Conservation (phyloP, 2,888 invertebrate genomes). For the Papilio protenor region DNA sequence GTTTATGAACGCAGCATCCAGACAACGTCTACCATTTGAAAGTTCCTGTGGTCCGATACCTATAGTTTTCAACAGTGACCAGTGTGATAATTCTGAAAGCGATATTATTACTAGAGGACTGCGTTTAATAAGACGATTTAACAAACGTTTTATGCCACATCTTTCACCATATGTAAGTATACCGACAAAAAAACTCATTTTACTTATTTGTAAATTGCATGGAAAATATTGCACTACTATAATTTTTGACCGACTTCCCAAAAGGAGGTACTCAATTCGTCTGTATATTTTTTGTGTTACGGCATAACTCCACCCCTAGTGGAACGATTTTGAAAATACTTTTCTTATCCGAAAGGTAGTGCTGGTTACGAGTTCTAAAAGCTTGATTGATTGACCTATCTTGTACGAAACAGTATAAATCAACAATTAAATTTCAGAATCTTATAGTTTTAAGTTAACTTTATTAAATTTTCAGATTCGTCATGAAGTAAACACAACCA, state of each 20-base stretch:
- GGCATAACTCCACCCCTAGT: too few relatives aligned
- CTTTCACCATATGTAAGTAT: conserved; percentile 75
- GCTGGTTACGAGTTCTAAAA: neutral
- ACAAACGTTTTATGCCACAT: conserved; percentile 70
- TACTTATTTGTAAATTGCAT: too few relatives aligned
- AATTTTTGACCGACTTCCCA: too few relatives aligned
- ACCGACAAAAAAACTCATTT: neutral
- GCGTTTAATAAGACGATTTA: conserved; percentile 53
- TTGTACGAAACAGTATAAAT: too few relatives aligned
- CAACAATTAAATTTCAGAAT: neutral
- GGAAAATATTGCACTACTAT: too few relatives aligned
- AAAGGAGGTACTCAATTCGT: too few relatives aligned
- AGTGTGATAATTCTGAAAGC: conserved; percentile 51
- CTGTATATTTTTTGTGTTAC: too few relatives aligned
- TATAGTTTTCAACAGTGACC: conserved; percentile 60
- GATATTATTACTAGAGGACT: conserved; percentile 52
- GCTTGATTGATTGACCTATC: neutral
- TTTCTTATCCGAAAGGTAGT: too few relatives aligned
- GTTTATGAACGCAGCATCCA: conserved; percentile 58
- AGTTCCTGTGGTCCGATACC: conserved; percentile 73
- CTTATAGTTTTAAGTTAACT: neutral
- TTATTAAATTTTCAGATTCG: conserved; percentile 54
- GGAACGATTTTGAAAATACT: too few relatives aligned
- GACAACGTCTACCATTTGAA: conserved; percentile 63
- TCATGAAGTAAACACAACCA: conserved; percentile 46